Conservation (phyloP, 2,888 invertebrate species). For the Leptinotarsa peninsularis region DNA sequence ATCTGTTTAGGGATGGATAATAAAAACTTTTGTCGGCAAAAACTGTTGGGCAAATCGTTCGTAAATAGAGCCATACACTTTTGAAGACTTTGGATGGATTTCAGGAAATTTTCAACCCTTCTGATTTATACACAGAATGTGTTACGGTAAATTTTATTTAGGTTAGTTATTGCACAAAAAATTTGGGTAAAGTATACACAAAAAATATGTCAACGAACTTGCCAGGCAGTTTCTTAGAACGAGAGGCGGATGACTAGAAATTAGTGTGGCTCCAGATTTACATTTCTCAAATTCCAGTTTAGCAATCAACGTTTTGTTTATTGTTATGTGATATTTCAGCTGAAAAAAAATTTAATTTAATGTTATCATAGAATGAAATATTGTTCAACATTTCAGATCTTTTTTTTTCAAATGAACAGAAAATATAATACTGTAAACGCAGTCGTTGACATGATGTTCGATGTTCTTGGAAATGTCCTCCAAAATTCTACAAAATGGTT, state of each 20-base stretch:
- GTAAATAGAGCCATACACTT: constrained; percentile 31
- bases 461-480: too few species aligned
- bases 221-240: constrained; percentile 4
- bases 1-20: constrained; percentile 34
- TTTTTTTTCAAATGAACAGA: too few species aligned
- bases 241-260: constrained; percentile 1
- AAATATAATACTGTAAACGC: too few species aligned
- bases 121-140: constrained; percentile 20
- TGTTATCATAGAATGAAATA: too few species aligned
- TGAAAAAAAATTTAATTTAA: too few species aligned
- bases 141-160: constrained; percentile 43
- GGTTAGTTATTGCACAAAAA: constrained; percentile 41
- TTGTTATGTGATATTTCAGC: background rate
- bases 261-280: background rate
- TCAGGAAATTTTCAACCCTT: constrained; percentile 33
- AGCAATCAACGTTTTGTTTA: background rate
- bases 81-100: constrained; percentile 23
- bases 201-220: constrained; percentile 37
- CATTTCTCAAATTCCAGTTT: background rate
- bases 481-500: too few species aligned
- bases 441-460: too few species aligned
- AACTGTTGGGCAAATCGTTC: constrained; percentile 37
- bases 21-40: constrained; percentile 45
- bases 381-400: too few species aligned
- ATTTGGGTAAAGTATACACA: constrained; percentile 33